A percentile compares a stretch with the other conserved stretches of the same genome.
Evolutionary conservation across 2,888 invertebrate species (phyloP).

Genomic region (Parnassius smintheus): DNA sequence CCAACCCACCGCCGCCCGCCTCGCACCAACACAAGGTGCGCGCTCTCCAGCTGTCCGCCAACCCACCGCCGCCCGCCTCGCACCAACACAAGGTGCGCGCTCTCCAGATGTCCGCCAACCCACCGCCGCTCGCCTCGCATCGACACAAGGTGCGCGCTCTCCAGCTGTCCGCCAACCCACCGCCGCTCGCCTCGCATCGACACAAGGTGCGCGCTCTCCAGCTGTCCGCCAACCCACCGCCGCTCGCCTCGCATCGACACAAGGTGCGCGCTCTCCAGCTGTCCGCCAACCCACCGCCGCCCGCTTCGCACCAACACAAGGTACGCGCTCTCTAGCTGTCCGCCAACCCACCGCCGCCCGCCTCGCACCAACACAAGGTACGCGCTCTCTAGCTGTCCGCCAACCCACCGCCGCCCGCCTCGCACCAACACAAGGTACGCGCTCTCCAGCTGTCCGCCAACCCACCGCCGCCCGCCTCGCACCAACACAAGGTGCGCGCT

Average conservation of each 20-base stretch:
- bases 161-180: too few species aligned
- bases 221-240: conserved; percentile 29
- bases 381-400: too few species aligned
- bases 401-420: conserved; percentile 45
- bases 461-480: conserved; percentile 75
- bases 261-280: conserved; percentile 78
- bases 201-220: too few species aligned
- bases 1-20: conserved; percentile 45
- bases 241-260: conserved; percentile 72
- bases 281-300: conserved; percentile 82
- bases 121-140: conserved; percentile 66
- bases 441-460: too few species aligned
- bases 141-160: conserved; percentile 64
- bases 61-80: conserved; percentile 73
- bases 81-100: conserved; percentile 31
- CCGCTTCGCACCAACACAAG: conserved; percentile 71
- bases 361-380: conserved; percentile 74
- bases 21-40: conserved; percentile 48
- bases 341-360: conserved; percentile 54
- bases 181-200: conserved; percentile 4
- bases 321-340: conserved; percentile 40
- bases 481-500: conserved; percentile 9
- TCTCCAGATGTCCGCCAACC: background rate
- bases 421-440: conserved; percentile 48
- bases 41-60: too few species aligned